Evolutionary conservation across 1,140 invertebrate species (phyloP).

Genomic region (Drosophila nannoptera): DNA sequence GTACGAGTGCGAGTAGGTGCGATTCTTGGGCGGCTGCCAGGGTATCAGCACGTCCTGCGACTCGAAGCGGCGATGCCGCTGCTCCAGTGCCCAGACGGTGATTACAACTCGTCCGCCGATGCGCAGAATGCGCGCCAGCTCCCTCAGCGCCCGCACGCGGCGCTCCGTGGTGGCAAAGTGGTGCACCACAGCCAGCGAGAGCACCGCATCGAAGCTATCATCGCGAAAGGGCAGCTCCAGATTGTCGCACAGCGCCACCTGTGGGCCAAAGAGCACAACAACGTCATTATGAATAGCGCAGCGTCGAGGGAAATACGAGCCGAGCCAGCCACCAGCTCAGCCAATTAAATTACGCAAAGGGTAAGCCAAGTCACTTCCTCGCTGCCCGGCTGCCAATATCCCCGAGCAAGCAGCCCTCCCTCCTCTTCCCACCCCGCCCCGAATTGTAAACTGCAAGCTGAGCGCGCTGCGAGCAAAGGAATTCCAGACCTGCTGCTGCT

Average conservation of each 20-base stretch:
- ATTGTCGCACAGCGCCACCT: slow-evolving; percentile 94
- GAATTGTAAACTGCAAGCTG: neutral
- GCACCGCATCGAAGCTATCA: slow-evolving; percentile 94
- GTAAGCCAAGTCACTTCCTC: neutral
- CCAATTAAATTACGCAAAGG: slow-evolving; percentile 47
- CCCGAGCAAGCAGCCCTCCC: slow-evolving; percentile 15
- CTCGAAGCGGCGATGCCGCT: slow-evolving; percentile 88
- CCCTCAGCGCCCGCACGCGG: slow-evolving; percentile 90
- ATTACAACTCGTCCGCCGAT: slow-evolving; percentile 96
- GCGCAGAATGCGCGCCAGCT: slow-evolving; percentile 91
- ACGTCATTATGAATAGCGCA: slow-evolving; percentile 5
- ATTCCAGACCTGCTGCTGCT: slow-evolving; percentile 7
- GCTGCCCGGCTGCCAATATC: slow-evolving; percentile 8
- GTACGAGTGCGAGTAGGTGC: slow-evolving; percentile 59
- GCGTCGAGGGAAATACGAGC: slow-evolving; percentile 87
- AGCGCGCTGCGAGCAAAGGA: slow-evolving; percentile 11
- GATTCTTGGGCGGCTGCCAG: slow-evolving; percentile 89
- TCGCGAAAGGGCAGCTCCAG: slow-evolving; percentile 93
- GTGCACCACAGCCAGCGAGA: slow-evolving; percentile 96
- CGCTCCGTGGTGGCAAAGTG: slow-evolving; percentile 95
- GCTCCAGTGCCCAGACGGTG: slow-evolving; percentile 98
- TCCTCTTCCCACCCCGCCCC: neutral
- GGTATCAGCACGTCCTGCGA: slow-evolving; percentile 94
- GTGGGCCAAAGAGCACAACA: slow-evolving; percentile 10
- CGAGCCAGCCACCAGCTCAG: slow-evolving; percentile 87